Evolutionary conservation across 2,888 invertebrate genomes (phyloP).

Genomic region (Eulithis testata): DNA sequence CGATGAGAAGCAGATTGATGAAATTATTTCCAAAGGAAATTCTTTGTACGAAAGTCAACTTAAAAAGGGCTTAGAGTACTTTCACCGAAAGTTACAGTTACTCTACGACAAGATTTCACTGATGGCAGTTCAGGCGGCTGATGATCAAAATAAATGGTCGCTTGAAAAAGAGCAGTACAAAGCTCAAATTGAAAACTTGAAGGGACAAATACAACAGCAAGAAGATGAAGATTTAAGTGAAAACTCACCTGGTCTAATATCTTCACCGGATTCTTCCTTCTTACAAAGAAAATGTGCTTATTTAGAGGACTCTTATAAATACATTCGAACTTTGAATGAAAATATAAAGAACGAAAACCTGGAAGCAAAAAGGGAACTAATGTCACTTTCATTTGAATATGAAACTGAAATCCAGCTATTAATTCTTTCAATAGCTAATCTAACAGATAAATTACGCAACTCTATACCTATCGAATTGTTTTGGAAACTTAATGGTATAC

Average conservation of each 20-base stretch:
- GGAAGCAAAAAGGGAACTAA: slow-evolving; percentile 73
- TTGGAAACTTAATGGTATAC: slow-evolving; percentile 79
- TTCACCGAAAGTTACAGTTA: slow-evolving; percentile 71
- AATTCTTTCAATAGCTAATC: slow-evolving; percentile 60
- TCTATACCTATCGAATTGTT: slow-evolving; percentile 77
- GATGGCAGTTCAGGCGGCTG: slow-evolving; percentile 70
- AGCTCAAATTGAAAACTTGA: slow-evolving; percentile 73
- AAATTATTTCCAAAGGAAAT: slow-evolving; percentile 55
- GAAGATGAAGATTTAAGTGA: slow-evolving; percentile 69
- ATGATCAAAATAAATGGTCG: slow-evolving; percentile 72
- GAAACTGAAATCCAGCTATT: slow-evolving; percentile 74
- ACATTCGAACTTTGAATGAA: slow-evolving; percentile 77
- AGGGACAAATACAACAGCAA: slow-evolving; percentile 55
- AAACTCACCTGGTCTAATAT: slow-evolving; percentile 67
- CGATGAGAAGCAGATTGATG: slow-evolving; percentile 58
- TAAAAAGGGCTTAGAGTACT: slow-evolving; percentile 68
- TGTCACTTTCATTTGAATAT: slow-evolving; percentile 70
- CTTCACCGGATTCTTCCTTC: slow-evolving; percentile 47
- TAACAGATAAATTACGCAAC: slow-evolving; percentile 77
- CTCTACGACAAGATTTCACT: slow-evolving; percentile 76
- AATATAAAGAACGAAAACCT: slow-evolving; percentile 80
- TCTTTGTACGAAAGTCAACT: slow-evolving; percentile 63
- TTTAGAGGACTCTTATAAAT: slow-evolving; percentile 73
- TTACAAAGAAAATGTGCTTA: slow-evolving; percentile 75
- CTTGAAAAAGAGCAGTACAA: slow-evolving; percentile 76